Conservation (phyloP, 2,113 vertebrate genomes). For the Macroglossus sobrinus region DNA sequence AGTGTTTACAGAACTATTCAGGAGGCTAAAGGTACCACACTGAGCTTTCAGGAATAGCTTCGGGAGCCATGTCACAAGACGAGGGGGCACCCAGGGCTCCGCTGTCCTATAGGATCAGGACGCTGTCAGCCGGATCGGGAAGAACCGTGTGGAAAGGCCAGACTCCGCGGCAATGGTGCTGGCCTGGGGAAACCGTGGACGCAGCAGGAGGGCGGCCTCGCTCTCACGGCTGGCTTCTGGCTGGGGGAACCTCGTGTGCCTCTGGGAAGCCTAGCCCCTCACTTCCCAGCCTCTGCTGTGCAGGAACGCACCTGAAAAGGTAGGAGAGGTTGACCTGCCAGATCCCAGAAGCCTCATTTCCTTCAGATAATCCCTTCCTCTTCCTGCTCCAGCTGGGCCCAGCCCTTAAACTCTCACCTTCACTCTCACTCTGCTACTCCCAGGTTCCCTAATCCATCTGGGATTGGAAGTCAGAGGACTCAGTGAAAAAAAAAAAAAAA, state of each 20-base stretch:
- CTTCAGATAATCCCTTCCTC: neutral
- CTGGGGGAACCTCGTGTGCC: neutral
- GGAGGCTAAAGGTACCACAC: neutral
- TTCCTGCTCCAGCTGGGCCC: neutral
- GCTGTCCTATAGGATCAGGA: neutral
- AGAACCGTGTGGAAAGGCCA: neutral
- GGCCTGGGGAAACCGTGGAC: neutral
- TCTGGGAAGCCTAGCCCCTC: neutral
- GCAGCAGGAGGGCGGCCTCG: too few species aligned
- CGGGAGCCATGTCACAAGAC: neutral
- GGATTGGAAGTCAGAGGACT: neutral
- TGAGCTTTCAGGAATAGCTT: neutral
- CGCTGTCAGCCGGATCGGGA: neutral
- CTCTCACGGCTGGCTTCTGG: neutral
- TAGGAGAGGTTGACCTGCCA: neutral
- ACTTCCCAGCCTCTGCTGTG: neutral
- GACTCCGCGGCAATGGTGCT: neutral
- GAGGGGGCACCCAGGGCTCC: neutral
- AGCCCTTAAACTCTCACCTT: neutral
- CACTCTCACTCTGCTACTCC: neutral
- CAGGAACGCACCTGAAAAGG: neutral
- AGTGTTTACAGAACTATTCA: neutral
- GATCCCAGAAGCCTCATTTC: neutral
- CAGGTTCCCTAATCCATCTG: neutral
- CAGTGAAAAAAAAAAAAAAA: neutral